Evolutionary conservation across 2,888 invertebrate genomes (phyloP).

Genomic region (Gnatocerus cornutus): DNA sequence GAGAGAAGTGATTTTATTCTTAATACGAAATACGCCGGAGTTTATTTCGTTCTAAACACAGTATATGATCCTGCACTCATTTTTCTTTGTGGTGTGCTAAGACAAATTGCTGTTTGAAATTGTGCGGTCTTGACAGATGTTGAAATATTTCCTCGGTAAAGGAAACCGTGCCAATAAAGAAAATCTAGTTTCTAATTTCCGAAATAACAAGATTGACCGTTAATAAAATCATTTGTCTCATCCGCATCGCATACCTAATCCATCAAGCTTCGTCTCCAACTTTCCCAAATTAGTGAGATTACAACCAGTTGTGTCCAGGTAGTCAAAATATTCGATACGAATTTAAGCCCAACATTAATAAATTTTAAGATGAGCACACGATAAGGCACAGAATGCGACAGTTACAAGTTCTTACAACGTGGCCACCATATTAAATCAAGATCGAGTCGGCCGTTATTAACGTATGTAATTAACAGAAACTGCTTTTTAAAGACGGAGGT

Average conservation of each 20-base stretch:
- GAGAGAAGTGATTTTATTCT: conserved; percentile 32
- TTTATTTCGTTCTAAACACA: conserved; percentile 9
- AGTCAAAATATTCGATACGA: conserved; percentile 51
- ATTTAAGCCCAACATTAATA: conserved; percentile 56
- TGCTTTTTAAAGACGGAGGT: conserved; percentile 56
- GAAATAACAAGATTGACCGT: conserved; percentile 4
- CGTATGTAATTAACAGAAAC: conserved; percentile 59
- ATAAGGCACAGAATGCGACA: conserved; percentile 58
- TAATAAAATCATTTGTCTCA: conserved; percentile 3
- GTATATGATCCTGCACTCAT: too few relatives aligned
- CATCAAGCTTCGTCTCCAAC: not conserved
- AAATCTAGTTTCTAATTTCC: too few relatives aligned
- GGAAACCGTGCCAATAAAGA: too few relatives aligned
- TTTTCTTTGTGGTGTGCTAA: conserved; percentile 3
- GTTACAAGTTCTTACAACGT: conserved; percentile 58
- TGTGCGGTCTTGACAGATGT: too few relatives aligned
- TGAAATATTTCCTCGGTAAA: too few relatives aligned
- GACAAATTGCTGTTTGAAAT: too few relatives aligned
- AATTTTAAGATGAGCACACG: conserved; percentile 56
- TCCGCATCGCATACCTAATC: not conserved
- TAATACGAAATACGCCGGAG: conserved; percentile 17
- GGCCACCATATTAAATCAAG: conserved; percentile 59
- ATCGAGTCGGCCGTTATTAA: conserved; percentile 58
- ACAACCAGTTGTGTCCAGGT: conserved; percentile 23
- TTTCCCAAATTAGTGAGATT: conserved; percentile 7